phyloP scores from a whole-genome alignment of 2,113 vertebrate species.

The Phaetusa simplex region DNA sequence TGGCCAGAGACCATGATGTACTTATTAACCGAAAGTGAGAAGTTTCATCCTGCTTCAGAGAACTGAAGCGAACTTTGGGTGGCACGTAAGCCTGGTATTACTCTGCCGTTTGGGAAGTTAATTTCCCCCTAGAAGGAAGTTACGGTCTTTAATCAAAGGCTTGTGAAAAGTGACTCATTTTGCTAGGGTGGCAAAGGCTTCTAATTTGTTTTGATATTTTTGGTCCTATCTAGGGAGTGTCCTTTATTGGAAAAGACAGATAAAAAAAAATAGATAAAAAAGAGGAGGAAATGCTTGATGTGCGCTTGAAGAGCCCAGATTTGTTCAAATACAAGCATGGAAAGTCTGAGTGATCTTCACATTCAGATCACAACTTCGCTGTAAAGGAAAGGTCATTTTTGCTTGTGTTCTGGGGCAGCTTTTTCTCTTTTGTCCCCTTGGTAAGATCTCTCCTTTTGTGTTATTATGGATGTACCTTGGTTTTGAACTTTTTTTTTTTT shows the following conservation, averaged over 20 bases:
- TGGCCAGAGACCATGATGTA: background rate
- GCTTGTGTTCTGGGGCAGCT: constrained; percentile 47
- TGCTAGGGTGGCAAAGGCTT: background rate
- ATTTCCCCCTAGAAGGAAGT: constrained; percentile 36
- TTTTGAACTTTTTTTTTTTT: constrained; percentile 52
- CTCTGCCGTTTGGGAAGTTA: constrained; percentile 14
- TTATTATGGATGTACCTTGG: constrained; percentile 56
- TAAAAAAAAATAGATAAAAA: background rate
- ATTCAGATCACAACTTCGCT: constrained; percentile 61
- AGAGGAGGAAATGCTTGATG: constrained; percentile 18
- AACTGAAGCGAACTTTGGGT: background rate
- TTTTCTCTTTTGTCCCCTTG: constrained; percentile 49
- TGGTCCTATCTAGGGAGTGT: background rate
- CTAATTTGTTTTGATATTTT: constrained; percentile 53
- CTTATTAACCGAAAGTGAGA: constrained; percentile 2
- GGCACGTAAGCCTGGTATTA: background rate
- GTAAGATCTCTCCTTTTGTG: constrained; percentile 59
- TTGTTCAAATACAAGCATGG: constrained; percentile 34
- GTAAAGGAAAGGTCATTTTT: constrained; percentile 58
- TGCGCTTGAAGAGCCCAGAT: background rate
- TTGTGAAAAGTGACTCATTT: constrained; percentile 30
- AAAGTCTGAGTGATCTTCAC: constrained; percentile 53
- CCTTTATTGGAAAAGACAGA: constrained; percentile 26
- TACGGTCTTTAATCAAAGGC: constrained; percentile 33
- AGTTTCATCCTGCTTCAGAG: background rate